phyloP scores from a whole-genome alignment of 2,888 invertebrate genomes.

The Aphidius colemani region DNA sequence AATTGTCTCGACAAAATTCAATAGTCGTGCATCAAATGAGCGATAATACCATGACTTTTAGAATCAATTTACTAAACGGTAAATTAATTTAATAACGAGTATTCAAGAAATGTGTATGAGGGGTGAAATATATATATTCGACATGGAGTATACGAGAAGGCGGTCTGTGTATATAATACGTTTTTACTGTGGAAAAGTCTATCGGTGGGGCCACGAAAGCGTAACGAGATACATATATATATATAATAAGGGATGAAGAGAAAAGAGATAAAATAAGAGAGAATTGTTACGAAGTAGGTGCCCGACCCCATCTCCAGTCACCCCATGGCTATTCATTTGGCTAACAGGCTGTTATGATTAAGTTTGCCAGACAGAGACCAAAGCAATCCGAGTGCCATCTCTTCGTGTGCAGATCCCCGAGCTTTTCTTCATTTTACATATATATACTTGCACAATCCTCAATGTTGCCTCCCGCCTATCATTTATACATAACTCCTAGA shows the following conservation, averaged over 20 bases:
- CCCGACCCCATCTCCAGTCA: constrained; percentile 41
- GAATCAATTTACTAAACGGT: constrained; percentile 56
- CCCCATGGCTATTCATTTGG: constrained; percentile 48
- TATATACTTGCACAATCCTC: constrained; percentile 2
- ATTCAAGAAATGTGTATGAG: constrained; percentile 12
- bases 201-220: constrained; percentile 23
- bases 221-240: not conserved
- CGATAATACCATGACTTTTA: constrained; percentile 42
- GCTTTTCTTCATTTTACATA: constrained; percentile 26
- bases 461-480: constrained; percentile 4
- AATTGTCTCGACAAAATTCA: constrained; percentile 10
- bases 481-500: constrained; percentile 1
- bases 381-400: constrained; percentile 32
- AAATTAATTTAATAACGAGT: constrained; percentile 56
- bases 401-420: constrained; percentile 13
- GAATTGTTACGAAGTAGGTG: constrained; percentile 37
- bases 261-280: constrained; percentile 41
- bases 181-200: constrained; percentile 37
- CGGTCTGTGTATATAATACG: not conserved
- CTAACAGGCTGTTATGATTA: constrained; percentile 57
- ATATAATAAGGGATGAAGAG: constrained; percentile 10
- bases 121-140: not conserved
- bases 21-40: constrained; percentile 22
- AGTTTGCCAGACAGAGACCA: constrained; percentile 41
- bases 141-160: not conserved